phyloP scores from a whole-genome alignment of 2,888 invertebrate genomes.

The Drosophila putrida region DNA sequence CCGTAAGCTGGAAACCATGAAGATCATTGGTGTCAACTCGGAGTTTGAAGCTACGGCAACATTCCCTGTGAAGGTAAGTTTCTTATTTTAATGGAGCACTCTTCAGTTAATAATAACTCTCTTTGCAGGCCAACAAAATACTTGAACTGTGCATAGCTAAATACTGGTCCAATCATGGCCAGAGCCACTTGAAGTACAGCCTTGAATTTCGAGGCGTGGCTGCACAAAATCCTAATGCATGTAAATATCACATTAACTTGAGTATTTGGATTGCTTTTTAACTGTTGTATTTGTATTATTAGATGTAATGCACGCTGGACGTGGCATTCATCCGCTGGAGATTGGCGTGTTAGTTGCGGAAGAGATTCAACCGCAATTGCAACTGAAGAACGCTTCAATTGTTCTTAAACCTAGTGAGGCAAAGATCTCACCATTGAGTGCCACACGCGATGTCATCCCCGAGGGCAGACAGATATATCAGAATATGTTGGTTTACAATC shows the following conservation, averaged over 20 bases:
- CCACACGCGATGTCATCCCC: constrained; percentile 93
- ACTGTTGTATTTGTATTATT: constrained; percentile 47
- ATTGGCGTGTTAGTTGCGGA: constrained; percentile 89
- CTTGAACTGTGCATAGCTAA: constrained; percentile 96
- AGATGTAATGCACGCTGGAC: constrained; percentile 90
- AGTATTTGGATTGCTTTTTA: neutral
- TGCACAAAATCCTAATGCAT: constrained; percentile 87
- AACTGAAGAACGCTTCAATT: constrained; percentile 91
- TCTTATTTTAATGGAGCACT: too few relatives aligned
- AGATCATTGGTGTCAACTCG: constrained; percentile 87
- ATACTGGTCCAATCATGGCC: constrained; percentile 97
- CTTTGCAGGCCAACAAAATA: constrained; percentile 89
- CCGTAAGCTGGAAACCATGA: constrained; percentile 88
- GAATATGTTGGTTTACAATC: constrained; percentile 93
- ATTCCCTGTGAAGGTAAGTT: constrained; percentile 88
- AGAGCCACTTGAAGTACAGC: constrained; percentile 90
- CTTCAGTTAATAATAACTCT: neutral
- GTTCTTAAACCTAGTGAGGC: constrained; percentile 92
- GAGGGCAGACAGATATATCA: constrained; percentile 96
- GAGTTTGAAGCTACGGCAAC: constrained; percentile 90
- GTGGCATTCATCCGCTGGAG: constrained; percentile 91
- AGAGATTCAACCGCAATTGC: constrained; percentile 91
- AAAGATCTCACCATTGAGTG: constrained; percentile 92
- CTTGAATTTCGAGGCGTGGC: constrained; percentile 93
- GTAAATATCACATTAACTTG: constrained; percentile 64